Conservation (phyloP, 2,888 invertebrate genomes). For the Asteroscopus sphinx region DNA sequence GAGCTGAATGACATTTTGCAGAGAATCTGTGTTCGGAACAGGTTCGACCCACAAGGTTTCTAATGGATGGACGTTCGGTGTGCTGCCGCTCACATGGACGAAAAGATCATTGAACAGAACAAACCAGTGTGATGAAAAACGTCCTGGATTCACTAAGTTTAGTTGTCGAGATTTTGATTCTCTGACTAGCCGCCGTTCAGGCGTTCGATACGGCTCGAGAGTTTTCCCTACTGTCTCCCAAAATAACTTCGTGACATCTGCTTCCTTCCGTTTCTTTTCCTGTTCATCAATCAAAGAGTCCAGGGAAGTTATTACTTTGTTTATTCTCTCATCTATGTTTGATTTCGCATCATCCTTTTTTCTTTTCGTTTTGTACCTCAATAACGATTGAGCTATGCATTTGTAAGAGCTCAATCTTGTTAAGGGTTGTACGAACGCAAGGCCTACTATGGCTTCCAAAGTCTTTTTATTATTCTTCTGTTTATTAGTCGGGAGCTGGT, state of each 20-base stretch:
- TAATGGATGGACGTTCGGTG: conserved; percentile 91
- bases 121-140: conserved; percentile 95
- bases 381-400: conserved; percentile 89
- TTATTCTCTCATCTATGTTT: conserved; percentile 87
- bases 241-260: conserved; percentile 92
- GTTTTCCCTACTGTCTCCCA: conserved; percentile 93
- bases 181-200: conserved; percentile 93
- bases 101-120: conserved; percentile 95
- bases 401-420: conserved; percentile 91
- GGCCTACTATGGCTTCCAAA: conserved; percentile 89
- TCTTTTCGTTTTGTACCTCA: conserved; percentile 84
- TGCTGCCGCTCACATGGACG: conserved; percentile 93
- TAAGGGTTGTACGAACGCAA: conserved; percentile 91
- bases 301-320: conserved; percentile 90
- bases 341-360: conserved; percentile 79
- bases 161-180: conserved; percentile 94
- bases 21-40: conserved; percentile 91
- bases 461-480: conserved; percentile 88
- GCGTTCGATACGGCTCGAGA: conserved; percentile 90
- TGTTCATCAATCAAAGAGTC: conserved; percentile 91
- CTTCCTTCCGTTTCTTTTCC: conserved; percentile 90
- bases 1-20: conserved; percentile 92
- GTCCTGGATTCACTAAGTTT: conserved; percentile 91
- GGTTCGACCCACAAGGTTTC: conserved; percentile 95
- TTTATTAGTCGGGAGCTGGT: conserved; percentile 88